phyloP scores from a whole-genome alignment of 1,140 invertebrate genomes.

The Penaeus indicus region DNA sequence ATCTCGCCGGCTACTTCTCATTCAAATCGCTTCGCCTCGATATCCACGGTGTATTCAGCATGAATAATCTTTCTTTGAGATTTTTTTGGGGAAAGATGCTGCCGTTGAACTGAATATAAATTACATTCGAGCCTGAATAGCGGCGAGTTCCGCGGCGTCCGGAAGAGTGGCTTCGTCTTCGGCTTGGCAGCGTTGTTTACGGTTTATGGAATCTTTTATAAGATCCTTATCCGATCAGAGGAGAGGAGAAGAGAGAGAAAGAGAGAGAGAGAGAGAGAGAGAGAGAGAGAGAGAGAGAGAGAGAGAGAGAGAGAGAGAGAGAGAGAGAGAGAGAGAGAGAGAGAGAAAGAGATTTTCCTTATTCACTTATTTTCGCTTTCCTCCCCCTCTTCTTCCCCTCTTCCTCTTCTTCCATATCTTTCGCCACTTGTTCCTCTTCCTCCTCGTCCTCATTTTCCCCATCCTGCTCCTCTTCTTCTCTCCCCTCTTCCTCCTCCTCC shows the following conservation, averaged over 20 bases:
- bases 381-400: background rate
- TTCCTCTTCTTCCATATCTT: background rate
- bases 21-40: constrained; percentile 19
- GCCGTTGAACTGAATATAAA: constrained; percentile 50
- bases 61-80: constrained; percentile 49
- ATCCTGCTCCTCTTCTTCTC: too few species aligned
- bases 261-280: too few species aligned
- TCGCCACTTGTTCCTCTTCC: background rate
- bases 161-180: too few species aligned
- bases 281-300: too few species aligned
- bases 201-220: too few species aligned
- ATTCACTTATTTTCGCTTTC: background rate
- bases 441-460: too few species aligned
- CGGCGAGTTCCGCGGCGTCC: background rate
- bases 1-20: constrained; percentile 12
- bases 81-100: constrained; percentile 40
- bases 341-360: background rate
- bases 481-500: too few species aligned
- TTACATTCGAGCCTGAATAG: constrained; percentile 35
- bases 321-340: too few species aligned
- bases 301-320: too few species aligned
- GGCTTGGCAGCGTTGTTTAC: too few species aligned
- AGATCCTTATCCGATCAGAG: too few species aligned
- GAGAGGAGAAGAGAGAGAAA: too few species aligned
- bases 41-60: constrained; percentile 35